Evolutionary conservation across 2,797 vertebrate genomes (phyloP), one percentile per base, ranked within the genome.

Genomic region (Sus cebifrons): DNA sequence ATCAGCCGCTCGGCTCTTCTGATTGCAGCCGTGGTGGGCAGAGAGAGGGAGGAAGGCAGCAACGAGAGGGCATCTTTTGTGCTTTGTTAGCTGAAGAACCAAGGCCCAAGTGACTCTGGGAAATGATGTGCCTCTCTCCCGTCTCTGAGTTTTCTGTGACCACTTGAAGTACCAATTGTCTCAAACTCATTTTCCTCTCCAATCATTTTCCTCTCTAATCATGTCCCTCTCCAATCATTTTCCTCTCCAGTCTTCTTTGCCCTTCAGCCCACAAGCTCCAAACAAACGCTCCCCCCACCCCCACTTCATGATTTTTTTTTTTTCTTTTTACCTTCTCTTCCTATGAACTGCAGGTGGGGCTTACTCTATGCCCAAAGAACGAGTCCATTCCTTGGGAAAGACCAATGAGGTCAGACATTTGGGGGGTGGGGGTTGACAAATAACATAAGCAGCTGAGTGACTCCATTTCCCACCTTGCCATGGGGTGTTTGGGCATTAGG

Each of bases 171-270:
- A 94, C 86, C 88, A 95, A 92, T 95, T 92, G 90, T 96, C 88
- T 98, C 97, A 95, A 96, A 97, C 86, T 97, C 96, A 96, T 97
- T 96, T 98, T 93, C 94, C 86, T 97, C 85, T 94, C 87, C 97
- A 96, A 86, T 97, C 94, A 97, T 95, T 95, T 97, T 91, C 89
- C 81, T 97, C 87, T 94, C 89, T 94, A 95, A 97, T 97, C 96
- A 97, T 74, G 89, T 87, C 25, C 91, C 84, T 96, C 89, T 95
- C 87, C 94, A 94, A 97, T 97, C 84, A 95, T 94, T 91, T 96
- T 86, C 86, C 89, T 94, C 95, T 96, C 74, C 40, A 84, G 70
- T 79, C 88, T 95, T 96, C 89, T 91, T 94, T 94, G 79, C 74
- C 88, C 91, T 92, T 93, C 62, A 86, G 82, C 8, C 68, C 49